Conservation (phyloP, 2,113 vertebrate genomes). For the Cynopterus brachyotis region DNA sequence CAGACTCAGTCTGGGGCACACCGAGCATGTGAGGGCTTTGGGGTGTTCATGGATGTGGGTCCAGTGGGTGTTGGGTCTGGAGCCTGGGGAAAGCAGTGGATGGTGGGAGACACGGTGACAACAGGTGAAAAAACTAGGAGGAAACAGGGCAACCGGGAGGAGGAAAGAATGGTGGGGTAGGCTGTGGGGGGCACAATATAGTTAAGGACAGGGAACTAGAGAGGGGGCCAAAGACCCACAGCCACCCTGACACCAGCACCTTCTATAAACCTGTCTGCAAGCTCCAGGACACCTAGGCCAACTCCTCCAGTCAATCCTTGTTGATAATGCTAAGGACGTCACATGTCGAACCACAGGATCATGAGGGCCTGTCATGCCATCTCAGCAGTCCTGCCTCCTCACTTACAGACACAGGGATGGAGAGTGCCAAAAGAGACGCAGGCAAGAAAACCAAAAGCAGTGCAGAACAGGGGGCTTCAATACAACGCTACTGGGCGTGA, state of each 20-base stretch:
- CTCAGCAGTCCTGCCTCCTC: background rate
- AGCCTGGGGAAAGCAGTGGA: background rate
- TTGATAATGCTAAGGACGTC: background rate
- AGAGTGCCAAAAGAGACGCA: background rate
- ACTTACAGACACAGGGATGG: rapidly evolving
- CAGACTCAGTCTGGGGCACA: background rate
- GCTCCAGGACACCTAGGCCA: background rate
- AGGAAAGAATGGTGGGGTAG: too few relatives aligned
- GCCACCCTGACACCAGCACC: background rate
- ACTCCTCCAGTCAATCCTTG: background rate
- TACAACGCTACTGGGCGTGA: rapidly evolving
- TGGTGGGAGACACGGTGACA: background rate
- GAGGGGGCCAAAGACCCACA: too few relatives aligned
- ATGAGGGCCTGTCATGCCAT: background rate
- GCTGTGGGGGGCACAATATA: background rate
- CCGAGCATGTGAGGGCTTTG: background rate
- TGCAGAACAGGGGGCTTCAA: background rate
- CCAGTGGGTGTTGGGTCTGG: too few relatives aligned
- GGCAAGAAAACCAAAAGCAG: background rate
- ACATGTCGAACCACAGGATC: background rate
- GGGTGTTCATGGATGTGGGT: background rate
- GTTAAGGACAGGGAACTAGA: background rate
- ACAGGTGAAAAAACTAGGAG: background rate
- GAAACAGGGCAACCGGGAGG: background rate
- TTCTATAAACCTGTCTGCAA: background rate